Evolutionary conservation across 2,113 vertebrate species (phyloP).

Genomic region (Herpetotheres cachinnans): DNA sequence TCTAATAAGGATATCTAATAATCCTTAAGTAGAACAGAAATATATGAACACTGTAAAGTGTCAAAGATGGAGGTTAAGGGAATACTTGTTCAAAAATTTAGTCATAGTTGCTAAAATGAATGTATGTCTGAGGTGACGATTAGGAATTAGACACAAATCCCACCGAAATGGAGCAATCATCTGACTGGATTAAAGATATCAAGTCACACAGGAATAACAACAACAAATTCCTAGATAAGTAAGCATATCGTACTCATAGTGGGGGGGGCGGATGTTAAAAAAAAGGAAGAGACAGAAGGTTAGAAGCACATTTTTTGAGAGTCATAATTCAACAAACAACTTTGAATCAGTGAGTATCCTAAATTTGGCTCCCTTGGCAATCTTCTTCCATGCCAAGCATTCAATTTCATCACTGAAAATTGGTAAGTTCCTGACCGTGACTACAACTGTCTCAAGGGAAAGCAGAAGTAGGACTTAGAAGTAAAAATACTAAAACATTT

Average conservation of each 20-base stretch:
- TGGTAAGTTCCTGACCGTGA: neutral
- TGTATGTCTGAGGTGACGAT: neutral
- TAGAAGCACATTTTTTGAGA: neutral
- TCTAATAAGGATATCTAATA: neutral
- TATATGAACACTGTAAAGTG: neutral
- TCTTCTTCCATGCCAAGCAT: neutral
- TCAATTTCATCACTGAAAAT: neutral
- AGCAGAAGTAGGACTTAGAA: neutral
- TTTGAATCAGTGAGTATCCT: neutral
- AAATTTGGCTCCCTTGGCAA: neutral
- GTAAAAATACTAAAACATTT: fast-evolving
- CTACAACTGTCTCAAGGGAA: neutral
- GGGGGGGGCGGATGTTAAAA: too few species aligned
- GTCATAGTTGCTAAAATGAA: neutral
- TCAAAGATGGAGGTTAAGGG: neutral
- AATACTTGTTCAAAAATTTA: neutral
- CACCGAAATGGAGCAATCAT: neutral
- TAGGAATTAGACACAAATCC: neutral
- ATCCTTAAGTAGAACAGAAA: neutral
- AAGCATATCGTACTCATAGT: neutral
- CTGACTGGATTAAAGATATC: neutral
- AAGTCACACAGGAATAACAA: neutral
- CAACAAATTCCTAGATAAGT: neutral
- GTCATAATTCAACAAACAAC: neutral
- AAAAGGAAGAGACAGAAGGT: neutral